phyloP scores from a whole-genome alignment of 2,797 vertebrate species.

The Chelonia mydas region DNA sequence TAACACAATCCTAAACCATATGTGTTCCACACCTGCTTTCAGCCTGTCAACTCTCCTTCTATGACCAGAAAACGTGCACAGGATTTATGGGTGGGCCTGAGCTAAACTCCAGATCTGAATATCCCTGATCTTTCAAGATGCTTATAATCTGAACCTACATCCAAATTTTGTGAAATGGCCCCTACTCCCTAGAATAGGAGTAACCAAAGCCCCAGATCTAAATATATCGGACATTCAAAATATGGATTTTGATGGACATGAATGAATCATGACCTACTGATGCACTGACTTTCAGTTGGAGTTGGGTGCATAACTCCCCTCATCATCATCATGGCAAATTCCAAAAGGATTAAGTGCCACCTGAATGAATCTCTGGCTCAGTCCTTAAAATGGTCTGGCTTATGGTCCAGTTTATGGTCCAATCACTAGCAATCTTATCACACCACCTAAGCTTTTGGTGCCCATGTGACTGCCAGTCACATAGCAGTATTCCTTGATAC shows the following conservation, averaged over 20 bases:
- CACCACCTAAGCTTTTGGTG: background rate
- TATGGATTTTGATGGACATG: background rate
- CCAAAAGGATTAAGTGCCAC: background rate
- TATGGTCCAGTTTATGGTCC: background rate
- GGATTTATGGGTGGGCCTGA: background rate
- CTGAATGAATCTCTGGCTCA: background rate
- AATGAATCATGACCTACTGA: background rate
- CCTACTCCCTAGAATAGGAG: background rate
- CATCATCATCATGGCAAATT: background rate
- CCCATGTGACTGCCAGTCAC: background rate
- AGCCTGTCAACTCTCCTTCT: background rate
- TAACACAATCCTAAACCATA: background rate
- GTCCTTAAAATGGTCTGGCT: background rate
- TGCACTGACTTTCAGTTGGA: background rate
- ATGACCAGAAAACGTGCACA: background rate
- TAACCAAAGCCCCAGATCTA: background rate
- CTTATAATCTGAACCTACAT: background rate
- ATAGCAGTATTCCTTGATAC: background rate
- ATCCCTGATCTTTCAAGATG: background rate
- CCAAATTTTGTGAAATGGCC: background rate
- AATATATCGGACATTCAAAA: background rate
- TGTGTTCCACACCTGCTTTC: background rate
- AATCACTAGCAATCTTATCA: background rate
- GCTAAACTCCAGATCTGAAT: background rate
- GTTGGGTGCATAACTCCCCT: background rate